phyloP scores from a whole-genome alignment of 2,113 vertebrate genomes.

The Nycticryphes semicollaris region DNA sequence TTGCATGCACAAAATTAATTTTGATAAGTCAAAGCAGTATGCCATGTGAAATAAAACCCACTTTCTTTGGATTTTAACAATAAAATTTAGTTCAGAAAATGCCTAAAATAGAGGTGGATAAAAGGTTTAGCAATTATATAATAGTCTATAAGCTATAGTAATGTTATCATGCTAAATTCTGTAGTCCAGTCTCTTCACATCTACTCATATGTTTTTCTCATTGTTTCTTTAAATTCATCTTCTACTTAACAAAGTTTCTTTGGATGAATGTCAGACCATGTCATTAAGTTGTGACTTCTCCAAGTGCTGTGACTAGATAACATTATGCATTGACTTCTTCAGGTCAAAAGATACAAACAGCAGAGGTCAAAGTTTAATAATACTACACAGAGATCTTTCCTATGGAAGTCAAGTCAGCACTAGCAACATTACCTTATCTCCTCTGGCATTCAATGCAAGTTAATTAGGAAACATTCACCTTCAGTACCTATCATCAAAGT shows the following conservation, averaged over 20 bases:
- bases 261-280: not conserved
- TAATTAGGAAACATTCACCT: conserved; percentile 34
- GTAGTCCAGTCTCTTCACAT: not conserved
- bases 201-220: not conserved
- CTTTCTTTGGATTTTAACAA: not conserved
- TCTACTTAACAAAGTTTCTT: not conserved
- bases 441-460: not conserved
- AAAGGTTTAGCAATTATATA: not conserved
- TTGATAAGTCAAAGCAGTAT: not conserved
- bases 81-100: not conserved
- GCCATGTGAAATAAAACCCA: not conserved
- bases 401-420: not conserved
- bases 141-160: not conserved
- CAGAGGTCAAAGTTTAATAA: conserved; percentile 3
- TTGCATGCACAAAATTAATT: not conserved
- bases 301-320: not conserved
- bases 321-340: not conserved
- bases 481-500: not conserved
- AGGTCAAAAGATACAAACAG: not conserved
- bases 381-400: not conserved
- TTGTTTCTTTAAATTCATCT: not conserved
- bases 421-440: not conserved
- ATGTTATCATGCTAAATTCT: not conserved
- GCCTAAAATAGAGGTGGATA: not conserved
- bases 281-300: not conserved